Evolutionary conservation across 2,888 invertebrate species (phyloP).

Genomic region (Dioctria linearis): DNA sequence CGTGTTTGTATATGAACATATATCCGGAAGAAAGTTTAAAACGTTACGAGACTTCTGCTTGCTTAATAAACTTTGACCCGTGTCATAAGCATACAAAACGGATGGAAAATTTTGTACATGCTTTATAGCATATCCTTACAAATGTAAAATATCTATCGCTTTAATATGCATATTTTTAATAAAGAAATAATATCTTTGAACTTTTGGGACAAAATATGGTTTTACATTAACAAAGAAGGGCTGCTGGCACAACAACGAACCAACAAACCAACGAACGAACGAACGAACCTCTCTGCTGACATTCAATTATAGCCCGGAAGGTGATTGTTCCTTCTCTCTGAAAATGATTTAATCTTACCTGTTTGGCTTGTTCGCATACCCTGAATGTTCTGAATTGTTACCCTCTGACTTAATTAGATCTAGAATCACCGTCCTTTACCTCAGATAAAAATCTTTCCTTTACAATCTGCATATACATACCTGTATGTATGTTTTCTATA

Average conservation of each 20-base stretch:
- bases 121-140: no score
- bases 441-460: conserved; percentile 20
- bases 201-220: conserved; percentile 1
- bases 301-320: conserved; percentile 35
- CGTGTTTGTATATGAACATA: no score
- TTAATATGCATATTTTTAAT: no score
- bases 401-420: conserved; percentile 39
- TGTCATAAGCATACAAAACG: no score
- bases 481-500: background rate
- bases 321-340: conserved; percentile 9
- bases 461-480: no score
- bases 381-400: background rate
- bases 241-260: no score
- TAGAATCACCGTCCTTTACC: conserved; percentile 15
- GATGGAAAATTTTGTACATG: no score
- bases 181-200: conserved; percentile 1
- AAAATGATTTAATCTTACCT: conserved; percentile 29
- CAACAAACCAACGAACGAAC: no score
- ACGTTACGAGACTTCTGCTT: no score
- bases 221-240: background rate
- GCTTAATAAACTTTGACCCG: no score
- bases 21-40: no score
- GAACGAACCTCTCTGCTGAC: conserved; percentile 1
- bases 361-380: background rate
- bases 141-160: no score